Evolutionary conservation across 2,797 vertebrate genomes (phyloP), one percentile per base, ranked within the genome.

Genomic region (Gymnopithys bicolor): DNA sequence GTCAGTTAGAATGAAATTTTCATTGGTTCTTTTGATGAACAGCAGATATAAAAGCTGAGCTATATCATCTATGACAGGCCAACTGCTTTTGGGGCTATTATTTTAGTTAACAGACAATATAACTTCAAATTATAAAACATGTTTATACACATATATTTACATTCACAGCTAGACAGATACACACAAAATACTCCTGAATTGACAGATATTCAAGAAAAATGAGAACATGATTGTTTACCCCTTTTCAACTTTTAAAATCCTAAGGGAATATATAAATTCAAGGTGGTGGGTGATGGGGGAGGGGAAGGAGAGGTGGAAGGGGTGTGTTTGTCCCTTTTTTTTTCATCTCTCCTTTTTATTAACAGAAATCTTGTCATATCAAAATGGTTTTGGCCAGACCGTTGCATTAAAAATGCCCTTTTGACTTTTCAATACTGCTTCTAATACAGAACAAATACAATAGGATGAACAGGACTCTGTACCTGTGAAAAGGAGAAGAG

Each of bases 1-100:
- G 89, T 93, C 94, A 96, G 94, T 97, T 93, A 92, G 90, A 97
- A 97, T 90, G 86, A 96, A 91, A 97, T 95, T 93, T 97, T 90
- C 69, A 73, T 49, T 39, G 30, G 45, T 83, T 80, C 77, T 90
- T 89, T 90, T 89, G 45, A 97, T 46, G 92, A 89, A 90, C 56
- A 94, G 79, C 84, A 51, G 87, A 84, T 76, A 89, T 83, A 91
- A 96, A 95, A 95, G 73, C 74, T 84, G 39, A 92, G 13, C 76
- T 87, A 83, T 70, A 60, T 75, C 71, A 37, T 87, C 46, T 33
- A 19, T 77, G 83, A 84, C 86, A 78, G 78, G 59, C 19, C 48
- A 80, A 62, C 35, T 90, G 51, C 16, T 95, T 94, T 87, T 32
- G 66, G 37, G 37, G 56, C 14, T 70, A 92, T 81, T 91, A 67